These are phyloP conservation scores for Camponotus floridanus DNA, from an alignment of 1,140 invertebrate species.

Conservation along the genomic window DNA sequence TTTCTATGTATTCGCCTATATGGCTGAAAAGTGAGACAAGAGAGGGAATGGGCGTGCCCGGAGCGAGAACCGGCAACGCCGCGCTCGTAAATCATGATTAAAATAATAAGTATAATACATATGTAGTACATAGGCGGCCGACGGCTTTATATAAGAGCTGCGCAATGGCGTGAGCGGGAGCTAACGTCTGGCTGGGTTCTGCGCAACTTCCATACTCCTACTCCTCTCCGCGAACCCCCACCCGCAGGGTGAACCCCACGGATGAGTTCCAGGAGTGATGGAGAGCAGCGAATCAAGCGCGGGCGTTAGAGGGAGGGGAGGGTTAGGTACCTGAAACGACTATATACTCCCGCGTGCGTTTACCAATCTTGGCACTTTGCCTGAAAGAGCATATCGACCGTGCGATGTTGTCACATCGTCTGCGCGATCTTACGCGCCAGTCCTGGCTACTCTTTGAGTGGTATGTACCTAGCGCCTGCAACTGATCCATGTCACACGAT, in stretches of 20 bases:
- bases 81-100: slow-evolving; percentile 85
- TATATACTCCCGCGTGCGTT: slow-evolving; percentile 80
- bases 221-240: slow-evolving; percentile 70
- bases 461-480: slow-evolving; percentile 77
- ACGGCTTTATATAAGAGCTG: slow-evolving; percentile 75
- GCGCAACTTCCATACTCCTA: slow-evolving; percentile 82
- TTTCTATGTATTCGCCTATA: slow-evolving; percentile 69
- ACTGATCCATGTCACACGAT: slow-evolving; percentile 78
- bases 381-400: slow-evolving; percentile 87
- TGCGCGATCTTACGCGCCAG: slow-evolving; percentile 76
- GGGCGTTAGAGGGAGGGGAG: slow-evolving; percentile 60
- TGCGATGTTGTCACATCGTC: slow-evolving; percentile 84
- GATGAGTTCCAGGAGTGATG: slow-evolving; percentile 72
- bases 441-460: slow-evolving; percentile 80
- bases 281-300: slow-evolving; percentile 60
- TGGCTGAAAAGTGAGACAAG: slow-evolving; percentile 71
- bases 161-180: slow-evolving; percentile 72
- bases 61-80: slow-evolving; percentile 81
- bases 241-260: slow-evolving; percentile 75
- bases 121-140: slow-evolving; percentile 80
- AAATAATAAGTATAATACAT: slow-evolving; percentile 86
- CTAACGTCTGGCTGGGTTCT: slow-evolving; percentile 75
- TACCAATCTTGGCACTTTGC: slow-evolving; percentile 87
- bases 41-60: slow-evolving; percentile 81
- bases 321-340: slow-evolving; percentile 78